Base-by-base conservation (phyloP, 1,140 invertebrate genomes). In the Bombus waltoni region DNA sequence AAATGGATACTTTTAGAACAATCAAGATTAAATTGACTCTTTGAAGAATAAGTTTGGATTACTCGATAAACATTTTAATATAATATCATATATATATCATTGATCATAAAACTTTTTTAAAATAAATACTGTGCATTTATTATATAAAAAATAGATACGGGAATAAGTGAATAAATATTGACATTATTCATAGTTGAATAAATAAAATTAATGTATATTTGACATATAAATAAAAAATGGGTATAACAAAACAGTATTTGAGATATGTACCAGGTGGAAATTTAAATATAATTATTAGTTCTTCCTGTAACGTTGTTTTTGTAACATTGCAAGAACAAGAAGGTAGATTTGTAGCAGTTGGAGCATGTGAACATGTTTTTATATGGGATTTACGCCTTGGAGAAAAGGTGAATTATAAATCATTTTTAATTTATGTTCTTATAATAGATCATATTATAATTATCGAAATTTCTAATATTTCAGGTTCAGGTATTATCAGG, bases 231-330 rank as follows among this genome's bases (percentile, higher is more conserved):
- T 74, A 42, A 53, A 95, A 91, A 90, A 99, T 99, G 99, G 98
- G 98, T 86, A 95, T 99, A 88, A 99, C 99, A 38, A 99, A 99
- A 94, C 98, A 99, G 95, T 99, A 99, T 96, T 96, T 99, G 80
- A 97, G 98, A 73, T 99, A 98, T 95, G 96, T 96, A 22, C 96
- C 97, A 25, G 97, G 97, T 75, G 97, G 97, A 59, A 97, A 97
- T 91, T 98, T 98, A 95, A 99, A 99, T 93, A 96, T 99, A 71
- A 97, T 99, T 86, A 97, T 97, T 9, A 98, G 97, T 95, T 94
- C 96, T 35, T 96, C 97, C 81, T 97, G 97, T 88, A 98, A 98
- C 94, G 95, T 97, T 57, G 94, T 96, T 72, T 98, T 98, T 96
- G 97, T 97, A n/a, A 96, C 96, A 28, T 95, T 97, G 80, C 96